Evolutionary conservation across 1,140 invertebrate genomes (phyloP), one percentile per base, ranked within the genome.

Genomic region (Megathymus violae): DNA sequence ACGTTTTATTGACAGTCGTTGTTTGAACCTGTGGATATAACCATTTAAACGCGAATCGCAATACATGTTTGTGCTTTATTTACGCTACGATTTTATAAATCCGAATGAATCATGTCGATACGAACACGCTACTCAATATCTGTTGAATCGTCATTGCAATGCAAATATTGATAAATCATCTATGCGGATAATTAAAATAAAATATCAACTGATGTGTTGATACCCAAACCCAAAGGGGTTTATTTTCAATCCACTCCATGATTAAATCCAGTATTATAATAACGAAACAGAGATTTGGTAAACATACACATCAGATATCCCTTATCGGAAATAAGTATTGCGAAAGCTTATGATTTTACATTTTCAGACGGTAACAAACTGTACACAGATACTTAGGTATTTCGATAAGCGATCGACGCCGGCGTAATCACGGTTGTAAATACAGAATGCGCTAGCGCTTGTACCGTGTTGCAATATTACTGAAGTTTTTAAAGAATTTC

Each of bases 1-100:
- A 82, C 68, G 79, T 81, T 78, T 85, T 85, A 85, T 88, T 79
- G 74, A 75, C 74, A 74, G 72, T 79, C 77, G 73, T 82, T 79
- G 80, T 74, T 81, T 76, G 72, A 74, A 74, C 62, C 69, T 68
- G 74, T 70, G 71, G 69, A 71, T 80, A 76, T 41, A 78, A 68
- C 65, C 60, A 54, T 76, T 79, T 80, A 72, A 76, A 76, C 66
- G 67, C 67, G 34, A 69, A 65, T 76, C 62, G 68, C 67, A 34
- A 58, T 62, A 64, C 14, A 34, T 71, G 67, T 67, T 69, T 38
- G 62, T 74, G 62, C 74, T 70, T 74, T 73, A 74, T 70, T 64
- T 51, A 52, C 47, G 46, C 41, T 52, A 43, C 19, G 16, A 58
- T 60, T 19, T 38, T 36, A 31, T 48, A 38, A 9, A 9, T 48